phyloP scores from a whole-genome alignment of 23 tunicate species.

The Halocynthia aurantium region DNA sequence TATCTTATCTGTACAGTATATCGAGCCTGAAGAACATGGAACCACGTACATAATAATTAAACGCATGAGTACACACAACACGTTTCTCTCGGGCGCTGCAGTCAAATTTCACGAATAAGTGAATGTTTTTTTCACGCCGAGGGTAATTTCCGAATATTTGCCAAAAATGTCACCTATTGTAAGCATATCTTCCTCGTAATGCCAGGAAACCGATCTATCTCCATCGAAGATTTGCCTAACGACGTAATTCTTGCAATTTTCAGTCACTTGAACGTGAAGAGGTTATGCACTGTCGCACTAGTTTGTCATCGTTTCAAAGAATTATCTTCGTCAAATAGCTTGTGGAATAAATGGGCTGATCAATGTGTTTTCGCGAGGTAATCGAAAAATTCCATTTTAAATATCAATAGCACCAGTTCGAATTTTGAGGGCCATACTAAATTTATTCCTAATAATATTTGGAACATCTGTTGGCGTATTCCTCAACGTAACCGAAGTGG shows the following conservation, averaged over 20 bases:
- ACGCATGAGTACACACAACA: no score
- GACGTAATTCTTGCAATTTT: constrained; percentile 15
- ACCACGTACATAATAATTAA: no score
- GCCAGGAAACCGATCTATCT: no score
- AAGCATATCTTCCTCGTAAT: not conserved
- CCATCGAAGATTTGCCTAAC: constrained; percentile 5
- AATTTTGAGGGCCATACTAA: not conserved
- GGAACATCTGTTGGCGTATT: not conserved
- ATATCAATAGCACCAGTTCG: not conserved
- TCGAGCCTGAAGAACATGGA: no score
- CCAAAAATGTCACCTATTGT: not conserved
- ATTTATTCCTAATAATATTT: not conserved
- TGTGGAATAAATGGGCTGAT: constrained; percentile 18
- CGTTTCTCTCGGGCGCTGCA: no score
- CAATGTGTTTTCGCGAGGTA: constrained; percentile 1
- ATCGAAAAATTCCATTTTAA: not conserved
- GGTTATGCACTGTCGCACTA: constrained; percentile 2
- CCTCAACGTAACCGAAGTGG: no score
- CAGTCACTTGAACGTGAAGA: constrained; percentile 11
- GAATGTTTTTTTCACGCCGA: no score
- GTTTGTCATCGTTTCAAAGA: constrained; percentile 17
- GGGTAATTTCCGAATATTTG: no score
- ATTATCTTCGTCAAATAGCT: not conserved
- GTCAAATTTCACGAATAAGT: no score
- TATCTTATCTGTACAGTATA: no score